Base-by-base conservation (phyloP, 2,113 vertebrate species). In the Podarcis muralis region DNA sequence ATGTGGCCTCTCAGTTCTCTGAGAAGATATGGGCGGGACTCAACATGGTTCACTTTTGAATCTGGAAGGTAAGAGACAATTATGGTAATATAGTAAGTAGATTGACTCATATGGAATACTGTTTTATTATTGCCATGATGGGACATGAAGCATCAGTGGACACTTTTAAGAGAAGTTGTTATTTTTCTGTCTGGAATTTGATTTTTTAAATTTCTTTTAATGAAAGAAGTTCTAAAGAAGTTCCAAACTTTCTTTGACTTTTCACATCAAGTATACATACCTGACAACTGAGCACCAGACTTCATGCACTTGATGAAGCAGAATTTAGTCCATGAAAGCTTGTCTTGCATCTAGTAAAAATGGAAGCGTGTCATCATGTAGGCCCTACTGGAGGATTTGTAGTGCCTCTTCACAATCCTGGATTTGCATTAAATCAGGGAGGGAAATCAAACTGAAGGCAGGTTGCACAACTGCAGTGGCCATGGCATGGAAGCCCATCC, bases 1-100 rank as follows among this genome's bases (percentile, higher is more conserved):
- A 99, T 99, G 98, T 99, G 99, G 99, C 99, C 99, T 16, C 98
- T 99, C 92, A 99, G 98, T 95, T 99, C 98, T 5, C 96, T 99
- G 92, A 97, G 99, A 89, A 97, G 99, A 97, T 99, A 99, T 0
- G 99, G 99, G n/a, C 97, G 99, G 78, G 99, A 99, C 92, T 99
- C 98, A 2, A 99, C 99, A 0, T 99, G 99, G 98, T 99, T 99
- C 96, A 99, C 99, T 0, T 99, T 99, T 89, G 99, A 99, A 89
- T 99, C 99, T 1, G 99, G 99, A 96, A 99, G 99, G 99, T 99
- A 96, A 98, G 97, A 59, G 6, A 23, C 91, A 78, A 77, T 68
- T 37, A 84, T 87, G 53, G 23, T 87, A n/a, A 66, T 62, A 0
- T 9, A n/a, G 32, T n/a, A 86, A 78, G 11, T 57, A 53, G 1